A percentile compares a stretch with the other conserved stretches of the same genome.
Evolutionary conservation across 2,113 vertebrate species (phyloP).

Genomic region (Dicaeum eximium): DNA sequence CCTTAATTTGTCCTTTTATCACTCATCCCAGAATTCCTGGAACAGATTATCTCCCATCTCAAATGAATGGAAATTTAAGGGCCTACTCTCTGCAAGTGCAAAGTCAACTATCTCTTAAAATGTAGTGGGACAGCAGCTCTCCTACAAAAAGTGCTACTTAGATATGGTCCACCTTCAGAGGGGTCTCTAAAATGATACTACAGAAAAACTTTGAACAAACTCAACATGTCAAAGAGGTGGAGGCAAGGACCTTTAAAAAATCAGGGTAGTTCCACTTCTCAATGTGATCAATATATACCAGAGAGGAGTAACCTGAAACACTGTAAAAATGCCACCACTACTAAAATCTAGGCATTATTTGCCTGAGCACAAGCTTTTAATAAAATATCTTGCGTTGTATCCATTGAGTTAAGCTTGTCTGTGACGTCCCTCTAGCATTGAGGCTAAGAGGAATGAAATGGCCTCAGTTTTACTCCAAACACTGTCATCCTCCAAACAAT

Average conservation of each 20-base stretch:
- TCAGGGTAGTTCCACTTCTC: not conserved
- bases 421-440: not conserved
- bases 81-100: not conserved
- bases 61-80: not conserved
- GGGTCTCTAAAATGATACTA: not conserved
- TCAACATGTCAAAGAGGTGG: not conserved
- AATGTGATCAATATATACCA: not conserved
- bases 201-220: not conserved
- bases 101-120: not conserved
- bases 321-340: not conserved
- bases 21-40: not conserved
- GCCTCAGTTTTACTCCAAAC: not conserved
- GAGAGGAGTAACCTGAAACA: not conserved
- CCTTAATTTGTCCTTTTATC: not conserved
- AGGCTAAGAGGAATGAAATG: not conserved
- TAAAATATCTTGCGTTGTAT: rapidly evolving
- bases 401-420: not conserved
- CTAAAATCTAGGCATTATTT: not conserved
- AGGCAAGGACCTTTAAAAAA: not conserved
- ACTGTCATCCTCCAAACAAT: not conserved
- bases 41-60: not conserved
- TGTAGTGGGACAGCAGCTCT: not conserved
- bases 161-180: not conserved
- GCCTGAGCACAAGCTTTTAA: not conserved
- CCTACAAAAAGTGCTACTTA: not conserved